Evolutionary conservation across 2,797 vertebrate genomes (phyloP).

Genomic region (Characodon lateralis): DNA sequence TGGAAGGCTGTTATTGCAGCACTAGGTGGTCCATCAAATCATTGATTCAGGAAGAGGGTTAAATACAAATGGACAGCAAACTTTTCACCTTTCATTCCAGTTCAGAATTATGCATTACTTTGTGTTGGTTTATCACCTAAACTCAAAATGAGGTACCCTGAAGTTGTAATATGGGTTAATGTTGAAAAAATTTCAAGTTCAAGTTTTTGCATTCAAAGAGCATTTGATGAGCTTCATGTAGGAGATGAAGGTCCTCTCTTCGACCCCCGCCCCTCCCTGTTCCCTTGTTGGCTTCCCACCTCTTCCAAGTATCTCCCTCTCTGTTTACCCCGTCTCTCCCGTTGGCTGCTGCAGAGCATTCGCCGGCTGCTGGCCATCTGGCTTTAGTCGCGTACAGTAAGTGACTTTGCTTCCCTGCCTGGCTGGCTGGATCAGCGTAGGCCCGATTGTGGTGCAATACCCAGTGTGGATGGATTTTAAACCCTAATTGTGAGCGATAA

Average conservation of each 20-base stretch:
- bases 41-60: not conserved
- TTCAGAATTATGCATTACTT: not conserved
- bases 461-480: conserved; percentile 75
- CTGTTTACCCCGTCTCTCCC: conserved; percentile 22
- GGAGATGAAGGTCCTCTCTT: conserved; percentile 49
- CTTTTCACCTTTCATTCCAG: not conserved
- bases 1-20: not conserved
- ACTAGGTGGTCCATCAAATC: not conserved
- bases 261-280: not conserved
- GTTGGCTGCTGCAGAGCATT: conserved; percentile 50
- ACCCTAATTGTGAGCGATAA: conserved; percentile 79
- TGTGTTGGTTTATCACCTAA: not conserved
- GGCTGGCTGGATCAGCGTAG: conserved; percentile 60
- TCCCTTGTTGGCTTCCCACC: conserved; percentile 25
- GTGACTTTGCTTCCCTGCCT: conserved; percentile 66
- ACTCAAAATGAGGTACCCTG: not conserved
- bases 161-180: not conserved
- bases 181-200: not conserved
- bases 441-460: conserved; percentile 70
- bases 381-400: conserved; percentile 63
- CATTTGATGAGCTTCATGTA: conserved; percentile 52
- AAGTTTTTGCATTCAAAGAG: conserved; percentile 30
- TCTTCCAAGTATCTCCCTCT: conserved; percentile 20
- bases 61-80: not conserved
- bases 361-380: conserved; percentile 72